Conservation (phyloP, 2,888 invertebrate species). For the Zygothrica quintamaculata region DNA sequence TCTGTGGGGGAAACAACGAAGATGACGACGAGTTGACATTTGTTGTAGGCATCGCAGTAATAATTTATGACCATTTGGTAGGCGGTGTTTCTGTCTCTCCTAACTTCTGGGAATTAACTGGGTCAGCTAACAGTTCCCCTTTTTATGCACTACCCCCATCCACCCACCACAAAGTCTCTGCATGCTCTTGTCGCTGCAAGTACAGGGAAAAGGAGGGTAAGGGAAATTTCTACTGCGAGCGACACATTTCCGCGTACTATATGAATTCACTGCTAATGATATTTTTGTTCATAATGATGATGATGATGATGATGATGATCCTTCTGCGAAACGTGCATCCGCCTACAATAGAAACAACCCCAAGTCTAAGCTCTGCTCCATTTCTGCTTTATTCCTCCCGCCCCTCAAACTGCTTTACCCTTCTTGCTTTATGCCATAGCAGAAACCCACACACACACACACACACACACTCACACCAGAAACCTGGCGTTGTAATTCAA, state of each 20-base stretch:
- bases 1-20: conserved; percentile 35
- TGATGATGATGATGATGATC: conserved; percentile 10
- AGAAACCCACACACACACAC: too few species aligned
- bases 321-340: conserved; percentile 41
- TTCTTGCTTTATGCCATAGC: too few species aligned
- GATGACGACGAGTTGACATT: conserved; percentile 48
- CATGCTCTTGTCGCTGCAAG: background rate
- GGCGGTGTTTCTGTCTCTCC: conserved; percentile 42
- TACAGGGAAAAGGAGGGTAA: background rate
- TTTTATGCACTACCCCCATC: background rate
- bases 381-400: background rate
- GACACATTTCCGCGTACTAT: conserved; percentile 58
- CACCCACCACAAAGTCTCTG: background rate
- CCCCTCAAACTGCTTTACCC: background rate
- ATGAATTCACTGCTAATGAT: too few species aligned
- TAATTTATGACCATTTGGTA: conserved; percentile 53
- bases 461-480: conserved; percentile 16
- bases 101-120: conserved; percentile 43
- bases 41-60: conserved; percentile 24
- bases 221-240: too few species aligned
- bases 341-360: conserved; percentile 24
- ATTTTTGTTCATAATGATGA: too few species aligned
- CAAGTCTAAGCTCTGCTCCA: conserved; percentile 1
- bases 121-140: conserved; percentile 45
- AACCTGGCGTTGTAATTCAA: conserved; percentile 64